Evolutionary conservation across 1,140 invertebrate species (phyloP).

Genomic region (Dendroctonus valens): DNA sequence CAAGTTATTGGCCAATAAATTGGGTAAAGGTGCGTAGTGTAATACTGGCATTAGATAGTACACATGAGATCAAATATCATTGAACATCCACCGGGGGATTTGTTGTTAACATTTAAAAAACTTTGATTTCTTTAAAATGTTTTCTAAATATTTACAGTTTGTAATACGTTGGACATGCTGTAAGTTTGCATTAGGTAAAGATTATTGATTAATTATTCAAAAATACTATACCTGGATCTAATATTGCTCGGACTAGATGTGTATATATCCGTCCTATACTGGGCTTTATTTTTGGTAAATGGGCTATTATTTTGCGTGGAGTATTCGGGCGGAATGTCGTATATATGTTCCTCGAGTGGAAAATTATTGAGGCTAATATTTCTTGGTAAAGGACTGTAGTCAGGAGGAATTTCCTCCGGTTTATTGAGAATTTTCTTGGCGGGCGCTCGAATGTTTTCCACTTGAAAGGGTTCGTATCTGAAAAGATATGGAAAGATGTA

Average conservation of each 20-base stretch:
- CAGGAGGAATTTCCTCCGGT: conserved; percentile 20
- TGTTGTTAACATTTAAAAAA: too few species aligned
- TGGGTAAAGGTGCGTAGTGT: too few species aligned
- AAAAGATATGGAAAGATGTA: neutral
- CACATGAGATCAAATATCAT: too few species aligned
- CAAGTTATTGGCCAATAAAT: too few species aligned
- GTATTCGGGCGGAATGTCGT: conserved; percentile 13
- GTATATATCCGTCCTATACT: too few species aligned
- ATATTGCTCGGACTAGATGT: too few species aligned
- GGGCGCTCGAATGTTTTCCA: neutral
- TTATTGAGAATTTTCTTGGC: conserved; percentile 2
- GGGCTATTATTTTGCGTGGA: conserved; percentile 5
- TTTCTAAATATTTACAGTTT: too few species aligned
- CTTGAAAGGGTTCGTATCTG: conserved; percentile 16
- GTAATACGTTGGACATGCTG: too few species aligned
- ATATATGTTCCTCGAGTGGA: conserved; percentile 2
- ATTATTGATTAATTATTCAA: neutral
- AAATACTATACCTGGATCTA: neutral
- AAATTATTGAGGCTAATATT: conserved; percentile 3
- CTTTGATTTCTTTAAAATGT: too few species aligned
- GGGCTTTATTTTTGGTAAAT: conserved; percentile 4
- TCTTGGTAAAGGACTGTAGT: conserved; percentile 17
- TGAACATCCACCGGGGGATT: too few species aligned
- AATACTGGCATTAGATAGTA: too few species aligned
- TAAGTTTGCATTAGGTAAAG: too few species aligned